Base-by-base conservation (phyloP, 2,888 invertebrate genomes). In the Acleris emargana region DNA sequence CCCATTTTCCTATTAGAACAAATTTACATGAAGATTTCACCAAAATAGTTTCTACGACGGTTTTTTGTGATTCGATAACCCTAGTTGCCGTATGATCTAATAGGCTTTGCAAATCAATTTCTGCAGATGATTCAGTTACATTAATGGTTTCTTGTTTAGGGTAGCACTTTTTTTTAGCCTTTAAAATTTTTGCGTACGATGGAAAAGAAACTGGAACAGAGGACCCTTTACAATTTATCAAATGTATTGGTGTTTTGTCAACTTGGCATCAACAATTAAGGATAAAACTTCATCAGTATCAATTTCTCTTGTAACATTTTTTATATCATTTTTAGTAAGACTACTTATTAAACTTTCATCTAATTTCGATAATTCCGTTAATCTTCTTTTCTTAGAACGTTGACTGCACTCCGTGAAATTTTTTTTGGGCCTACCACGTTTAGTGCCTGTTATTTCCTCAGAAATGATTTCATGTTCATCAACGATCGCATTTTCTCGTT, bases 351-450 rank as follows among this genome's bases (percentile, higher is more conserved):
- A 43, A 43, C 43, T 43, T 43, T 43, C 43, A n/a, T 43, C 43
- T 11, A n/a, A 43, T 43, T 43, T 43, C 43, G 43, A 43, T 43
- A 43, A 43, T 43, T 43, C n/a, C 43, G 43, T 43, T 43, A 43
- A 43, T 16, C 43, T 43, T 43, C 43, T 43, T 43, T 43, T 43
- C n/a, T 43, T 43, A n/a, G 43, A 16, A 43, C 43, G 43, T 43
- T 43, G n/a, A 43, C 43, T n/a, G 43, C n/a, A 43, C 43, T 43
- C 43, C 43, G 16, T n/a, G 43, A 1, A n/a, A n/a, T 9, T 43
- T 43, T 43, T 43, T 43, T 43, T 32, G 43, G 43, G 43, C 43
- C 43, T 43, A n/a, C n/a, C 43, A 43, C 43, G 43, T 43, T 43
- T 43, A 5, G 43, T 43, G 1, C n/a, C n/a, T n/a, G 43, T 43